Evolutionary conservation across 2,888 invertebrate species (phyloP).

Genomic region (Drosophila rellima): DNA sequence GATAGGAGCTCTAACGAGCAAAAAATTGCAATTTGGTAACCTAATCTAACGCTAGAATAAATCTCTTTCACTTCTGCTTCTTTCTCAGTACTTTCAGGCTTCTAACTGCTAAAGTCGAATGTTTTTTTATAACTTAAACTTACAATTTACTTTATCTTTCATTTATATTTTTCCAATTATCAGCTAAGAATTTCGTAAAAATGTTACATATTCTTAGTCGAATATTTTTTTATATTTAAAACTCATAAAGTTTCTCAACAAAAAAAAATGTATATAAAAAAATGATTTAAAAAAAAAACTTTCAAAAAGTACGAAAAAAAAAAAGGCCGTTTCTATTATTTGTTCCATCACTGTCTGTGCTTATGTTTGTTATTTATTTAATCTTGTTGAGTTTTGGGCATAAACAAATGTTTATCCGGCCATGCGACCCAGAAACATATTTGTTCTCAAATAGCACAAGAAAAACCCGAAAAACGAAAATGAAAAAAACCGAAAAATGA

Average conservation of each 20-base stretch:
- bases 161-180: too few species aligned
- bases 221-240: too few species aligned
- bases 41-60: slow-evolving; percentile 5
- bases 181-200: too few species aligned
- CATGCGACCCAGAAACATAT: slow-evolving; percentile 58
- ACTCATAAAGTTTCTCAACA: too few species aligned
- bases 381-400: slow-evolving; percentile 33
- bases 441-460: slow-evolving; percentile 31
- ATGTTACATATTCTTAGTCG: too few species aligned
- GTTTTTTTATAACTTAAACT: background rate
- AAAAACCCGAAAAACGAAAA: slow-evolving; percentile 16
- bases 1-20: slow-evolving; percentile 1
- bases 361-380: slow-evolving; percentile 21
- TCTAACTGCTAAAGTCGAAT: background rate
- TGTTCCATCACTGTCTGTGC: background rate
- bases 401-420: slow-evolving; percentile 63
- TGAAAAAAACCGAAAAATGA: slow-evolving; percentile 16
- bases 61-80: background rate
- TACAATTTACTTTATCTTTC: background rate
- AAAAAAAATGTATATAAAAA: too few species aligned
- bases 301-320: too few species aligned
- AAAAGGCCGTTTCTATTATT: too few species aligned
- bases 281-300: too few species aligned
- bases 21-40: slow-evolving; percentile 12
- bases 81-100: background rate